Base-by-base conservation (phyloP, 2,113 vertebrate genomes). In the Toxostoma redivivum region DNA sequence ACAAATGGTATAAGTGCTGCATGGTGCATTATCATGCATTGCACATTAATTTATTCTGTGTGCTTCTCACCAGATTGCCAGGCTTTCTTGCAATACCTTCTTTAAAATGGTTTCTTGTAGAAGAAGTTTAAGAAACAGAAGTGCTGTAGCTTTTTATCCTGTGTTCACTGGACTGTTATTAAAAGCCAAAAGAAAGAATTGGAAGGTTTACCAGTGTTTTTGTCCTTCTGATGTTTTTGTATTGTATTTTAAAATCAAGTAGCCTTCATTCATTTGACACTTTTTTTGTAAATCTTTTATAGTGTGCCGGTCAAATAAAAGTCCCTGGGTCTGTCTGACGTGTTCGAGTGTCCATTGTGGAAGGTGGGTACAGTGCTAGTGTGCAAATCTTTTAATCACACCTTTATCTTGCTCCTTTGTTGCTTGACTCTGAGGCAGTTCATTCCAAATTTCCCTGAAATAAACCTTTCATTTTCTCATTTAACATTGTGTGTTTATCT, bases 261-360 rank as follows among this genome's bases (percentile, higher is more conserved):
- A 28, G 25, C 48, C 23, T 62, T 90, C 62, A 79, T 86, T 73
- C 4, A 57, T 61, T 81, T 95, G n/a, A 86, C 15, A 1, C 6
- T 21, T 88, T 51, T 88, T 50, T 25, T 0, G 28, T 37, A 16
- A 54, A 66, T 92, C 78, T 81, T 79, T 98, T 92, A 15, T 92
- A 99, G 99, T 99, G 97, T 99, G 99, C 98, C 98, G 99, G 73
- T 99, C 99, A 81, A 99, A 99, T 98, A 99, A 99, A 98, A 99
- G 99, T 82, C 99, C 99, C 0, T 99, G 99, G 99, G 98, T 99
- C 91, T 99, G 99, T 97, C 98, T 99, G 87, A 99, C 99, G 28
- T 99, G 99, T 97, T 98, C 99, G 31, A 98, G 98, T 97, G 99
- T 99, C 92, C 99, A 99, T 76, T 99, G 99, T 98, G 99, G 99